Evolutionary conservation across 2,797 vertebrate genomes (phyloP).

Genomic region (Poeciliopsis turneri): DNA sequence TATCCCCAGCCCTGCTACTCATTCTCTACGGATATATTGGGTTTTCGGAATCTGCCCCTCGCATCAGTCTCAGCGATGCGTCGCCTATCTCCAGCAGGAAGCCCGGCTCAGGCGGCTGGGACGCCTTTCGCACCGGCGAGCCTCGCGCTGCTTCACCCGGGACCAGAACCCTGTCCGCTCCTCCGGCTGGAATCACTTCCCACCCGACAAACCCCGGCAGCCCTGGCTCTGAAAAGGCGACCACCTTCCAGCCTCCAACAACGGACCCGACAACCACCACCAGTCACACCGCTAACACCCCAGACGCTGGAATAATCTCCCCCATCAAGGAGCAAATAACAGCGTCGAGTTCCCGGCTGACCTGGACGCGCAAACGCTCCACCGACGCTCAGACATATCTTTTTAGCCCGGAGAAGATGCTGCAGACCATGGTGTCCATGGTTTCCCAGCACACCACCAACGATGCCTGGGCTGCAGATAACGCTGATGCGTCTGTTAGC

Average conservation of each 20-base stretch:
- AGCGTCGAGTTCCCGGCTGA: conserved; percentile 39
- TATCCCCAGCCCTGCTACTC: conserved; percentile 69
- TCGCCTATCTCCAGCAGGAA: conserved; percentile 69
- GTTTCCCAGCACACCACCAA: conserved; percentile 69
- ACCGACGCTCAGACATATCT: conserved; percentile 56
- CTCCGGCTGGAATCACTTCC: conserved; percentile 52
- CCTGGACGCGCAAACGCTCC: conserved; percentile 60
- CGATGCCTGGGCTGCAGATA: conserved; percentile 72
- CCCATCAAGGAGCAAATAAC: conserved; percentile 26
- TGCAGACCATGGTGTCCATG: conserved; percentile 76
- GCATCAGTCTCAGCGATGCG: conserved; percentile 75
- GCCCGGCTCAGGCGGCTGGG: conserved; percentile 68
- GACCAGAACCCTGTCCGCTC: conserved; percentile 31
- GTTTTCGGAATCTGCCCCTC: conserved; percentile 76
- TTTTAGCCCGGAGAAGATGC: conserved; percentile 67
- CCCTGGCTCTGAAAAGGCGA: conserved; percentile 28
- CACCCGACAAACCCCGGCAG: conserved; percentile 18
- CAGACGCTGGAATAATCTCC: conserved; percentile 26
- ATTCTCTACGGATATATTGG: conserved; percentile 73
- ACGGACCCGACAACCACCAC: conserved; percentile 40
- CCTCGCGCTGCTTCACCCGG: conserved; percentile 48
- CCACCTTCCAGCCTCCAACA: conserved; percentile 51
- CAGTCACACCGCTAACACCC: conserved; percentile 5
- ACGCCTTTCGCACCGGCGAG: conserved; percentile 55
- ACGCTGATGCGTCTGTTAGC: conserved; percentile 51